Base-by-base conservation (phyloP, 2,888 invertebrate species). In the Loripinus fragilis region DNA sequence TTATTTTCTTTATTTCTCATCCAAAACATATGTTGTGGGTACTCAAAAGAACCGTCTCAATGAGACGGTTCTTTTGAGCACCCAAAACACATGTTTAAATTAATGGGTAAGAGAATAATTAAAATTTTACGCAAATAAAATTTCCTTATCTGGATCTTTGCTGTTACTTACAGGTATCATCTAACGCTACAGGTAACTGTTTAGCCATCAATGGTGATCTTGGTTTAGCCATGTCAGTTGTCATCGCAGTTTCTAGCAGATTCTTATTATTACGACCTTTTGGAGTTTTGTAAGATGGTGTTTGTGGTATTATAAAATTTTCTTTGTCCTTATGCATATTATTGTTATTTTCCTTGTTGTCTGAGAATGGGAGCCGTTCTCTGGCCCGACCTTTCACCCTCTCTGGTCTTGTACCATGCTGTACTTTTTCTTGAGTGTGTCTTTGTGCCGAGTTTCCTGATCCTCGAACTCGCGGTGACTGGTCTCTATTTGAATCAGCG, bases 221-320 rank as follows among this genome's bases (percentile, higher is more conserved):
- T n/a, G 87, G 83, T 67, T 86, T 89, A n/a, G 74, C 76, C 3
- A 79, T 78, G 15, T 82, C 82, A 65, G 68, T 64, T 33, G 73
- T 70, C 10, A 30, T 41, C 30, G 76, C 67, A 0, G 73, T 72
- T n/a, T 84, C 81, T 45, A 80, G 77, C 33, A 82, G 76, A 25
- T 82, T 80, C n/a, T 73, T 75, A 65, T 71, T 72, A 28, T 78
- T 80, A 41, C 76, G 80, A 7, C 85, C 72, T 70, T 85, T 85
- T 23, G 85, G 80, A 2, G 87, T 87, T 55, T 80, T 86, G 64
- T 89, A 89, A 48, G 87, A 89, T n/a, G 93, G 93, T 1, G 93
- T 92, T 30, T 86, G 85, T 1, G 94, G 94, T 28, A 92, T 86
- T 3, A 88, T 87, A 87, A 94, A 94, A 71, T 88, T 90, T 71